A percentile compares a stretch with the other conserved stretches of the same genome.
These are phyloP conservation scores for Bombus fervidus DNA, from an alignment of 1,140 invertebrate species.

Conservation along the genomic window DNA sequence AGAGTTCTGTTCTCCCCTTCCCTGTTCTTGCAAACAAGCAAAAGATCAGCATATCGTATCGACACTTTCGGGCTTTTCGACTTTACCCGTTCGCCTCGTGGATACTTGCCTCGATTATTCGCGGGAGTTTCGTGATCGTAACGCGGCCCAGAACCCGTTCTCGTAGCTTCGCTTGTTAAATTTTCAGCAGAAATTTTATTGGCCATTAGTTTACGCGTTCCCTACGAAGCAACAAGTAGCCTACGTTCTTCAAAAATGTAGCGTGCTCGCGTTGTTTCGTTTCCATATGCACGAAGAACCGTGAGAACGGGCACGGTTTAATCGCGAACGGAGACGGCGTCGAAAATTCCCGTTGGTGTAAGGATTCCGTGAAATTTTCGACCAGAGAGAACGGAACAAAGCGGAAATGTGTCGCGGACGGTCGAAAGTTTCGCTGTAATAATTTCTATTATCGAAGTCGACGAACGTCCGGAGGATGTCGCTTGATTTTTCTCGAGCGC, in stretches of 20 bases:
- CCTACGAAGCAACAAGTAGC: constrained; percentile 33
- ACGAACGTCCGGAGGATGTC: constrained; percentile 26
- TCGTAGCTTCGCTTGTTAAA: background rate
- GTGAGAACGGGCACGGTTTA: background rate
- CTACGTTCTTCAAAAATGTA: constrained; percentile 15
- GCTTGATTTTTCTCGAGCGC: background rate
- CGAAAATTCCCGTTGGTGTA: background rate
- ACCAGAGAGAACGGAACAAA: background rate
- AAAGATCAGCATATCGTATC: background rate
- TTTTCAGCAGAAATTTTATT: background rate
- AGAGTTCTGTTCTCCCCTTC: background rate
- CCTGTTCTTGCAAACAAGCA: background rate
- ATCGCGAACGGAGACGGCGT: background rate
- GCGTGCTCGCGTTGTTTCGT: background rate
- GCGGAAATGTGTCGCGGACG: background rate
- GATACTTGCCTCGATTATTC: background rate
- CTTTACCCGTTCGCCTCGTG: background rate
- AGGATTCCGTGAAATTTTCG: background rate
- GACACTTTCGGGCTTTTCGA: background rate
- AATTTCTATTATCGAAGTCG: constrained; percentile 27
- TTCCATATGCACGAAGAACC: background rate
- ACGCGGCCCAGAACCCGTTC: background rate
- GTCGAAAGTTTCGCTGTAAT: constrained; percentile 41
- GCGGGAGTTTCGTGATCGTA: background rate
- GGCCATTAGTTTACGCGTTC: background rate